A percentile compares a stretch with the other conserved stretches of the same genome.
phyloP scores from a whole-genome alignment of 2,113 vertebrate genomes.

The Oryzias celebensis region DNA sequence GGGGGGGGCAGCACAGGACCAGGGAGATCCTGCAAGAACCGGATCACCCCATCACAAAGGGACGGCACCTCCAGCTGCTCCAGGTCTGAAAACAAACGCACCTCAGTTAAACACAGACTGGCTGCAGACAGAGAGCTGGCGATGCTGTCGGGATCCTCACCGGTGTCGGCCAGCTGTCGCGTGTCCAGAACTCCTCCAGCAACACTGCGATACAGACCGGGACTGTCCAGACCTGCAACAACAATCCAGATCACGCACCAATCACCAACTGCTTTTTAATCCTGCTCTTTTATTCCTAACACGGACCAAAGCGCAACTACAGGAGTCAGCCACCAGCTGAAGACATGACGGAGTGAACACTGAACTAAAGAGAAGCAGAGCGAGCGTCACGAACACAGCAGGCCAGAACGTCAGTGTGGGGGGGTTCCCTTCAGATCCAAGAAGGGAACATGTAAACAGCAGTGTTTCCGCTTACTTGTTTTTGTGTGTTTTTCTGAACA shows the following conservation, averaged over 20 bases:
- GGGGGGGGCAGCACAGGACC: constrained; percentile 86
- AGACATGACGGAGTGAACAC: too few relatives aligned
- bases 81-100: constrained; percentile 76
- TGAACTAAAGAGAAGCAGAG: too few relatives aligned
- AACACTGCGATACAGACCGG: constrained; percentile 83
- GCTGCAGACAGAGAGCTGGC: neutral
- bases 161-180: constrained; percentile 86
- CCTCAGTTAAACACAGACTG: neutral
- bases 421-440: too few relatives aligned
- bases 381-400: too few relatives aligned
- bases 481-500: too few relatives aligned
- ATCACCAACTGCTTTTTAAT: neutral
- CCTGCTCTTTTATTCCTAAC: too few relatives aligned
- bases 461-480: too few relatives aligned
- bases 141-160: constrained; percentile 63
- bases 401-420: too few relatives aligned
- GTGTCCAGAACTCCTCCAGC: constrained; percentile 80
- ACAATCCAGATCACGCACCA: neutral
- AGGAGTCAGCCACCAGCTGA: too few relatives aligned
- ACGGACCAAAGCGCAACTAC: too few relatives aligned
- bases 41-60: constrained; percentile 86
- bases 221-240: constrained; percentile 84
- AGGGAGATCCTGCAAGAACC: constrained; percentile 91
- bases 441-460: too few relatives aligned
- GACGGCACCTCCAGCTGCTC: constrained; percentile 85